Evolutionary conservation across 2,113 vertebrate species (phyloP).

Genomic region (Percina caprodes): DNA sequence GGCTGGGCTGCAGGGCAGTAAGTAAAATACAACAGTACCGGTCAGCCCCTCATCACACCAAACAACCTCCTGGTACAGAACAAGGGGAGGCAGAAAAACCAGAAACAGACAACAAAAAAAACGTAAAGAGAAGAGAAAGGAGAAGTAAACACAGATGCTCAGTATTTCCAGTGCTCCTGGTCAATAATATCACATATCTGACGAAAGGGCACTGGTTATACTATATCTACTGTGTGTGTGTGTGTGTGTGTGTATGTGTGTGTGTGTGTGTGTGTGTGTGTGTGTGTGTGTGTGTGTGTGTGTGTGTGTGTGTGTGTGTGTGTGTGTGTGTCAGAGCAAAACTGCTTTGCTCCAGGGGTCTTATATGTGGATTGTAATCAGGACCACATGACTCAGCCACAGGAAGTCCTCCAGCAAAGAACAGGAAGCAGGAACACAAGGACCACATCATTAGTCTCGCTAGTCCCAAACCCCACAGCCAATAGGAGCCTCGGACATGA

Average conservation of each 20-base stretch:
- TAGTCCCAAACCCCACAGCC: conserved; percentile 67
- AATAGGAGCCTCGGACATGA: conserved; percentile 60
- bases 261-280: conserved; percentile 35
- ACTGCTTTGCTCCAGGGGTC: conserved; percentile 79
- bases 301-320: conserved; percentile 18
- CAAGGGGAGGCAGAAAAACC: conserved; percentile 57
- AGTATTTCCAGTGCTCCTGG: conserved; percentile 80
- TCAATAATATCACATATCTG: conserved; percentile 90
- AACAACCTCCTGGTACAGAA: conserved; percentile 68
- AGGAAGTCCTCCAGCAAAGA: conserved; percentile 90
- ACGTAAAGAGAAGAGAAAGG: conserved; percentile 56
- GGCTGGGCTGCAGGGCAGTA: conserved; percentile 49
- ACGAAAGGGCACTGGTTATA: conserved; percentile 85
- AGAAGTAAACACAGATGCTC: conserved; percentile 72
- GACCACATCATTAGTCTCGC: conserved; percentile 81
- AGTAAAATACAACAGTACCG: conserved; percentile 59
- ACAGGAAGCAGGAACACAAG: conserved; percentile 84
- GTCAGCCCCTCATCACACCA: conserved; percentile 59
- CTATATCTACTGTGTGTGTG: conserved; percentile 72
- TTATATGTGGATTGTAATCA: conserved; percentile 92
- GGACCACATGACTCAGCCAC: conserved; percentile 89
- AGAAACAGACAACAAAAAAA: conserved; percentile 65
- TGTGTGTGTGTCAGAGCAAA: conserved; percentile 52
- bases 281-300: conserved; percentile 21
- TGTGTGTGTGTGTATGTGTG: conserved; percentile 8